Evolutionary conservation across 2,888 invertebrate species (phyloP).

Genomic region (Anoncus sp.): DNA sequence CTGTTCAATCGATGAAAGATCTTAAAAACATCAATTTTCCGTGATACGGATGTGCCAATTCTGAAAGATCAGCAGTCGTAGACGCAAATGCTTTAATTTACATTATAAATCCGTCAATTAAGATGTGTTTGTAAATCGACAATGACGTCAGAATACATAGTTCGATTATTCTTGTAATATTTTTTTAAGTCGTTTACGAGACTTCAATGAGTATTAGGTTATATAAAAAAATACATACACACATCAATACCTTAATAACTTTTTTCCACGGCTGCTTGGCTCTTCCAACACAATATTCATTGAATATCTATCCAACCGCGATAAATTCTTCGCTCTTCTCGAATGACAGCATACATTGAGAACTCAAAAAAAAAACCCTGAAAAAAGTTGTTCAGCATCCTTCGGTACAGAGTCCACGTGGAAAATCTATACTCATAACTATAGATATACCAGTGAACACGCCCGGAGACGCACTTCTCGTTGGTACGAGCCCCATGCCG

Average conservation of each 20-base stretch:
- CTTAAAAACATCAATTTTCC: conserved; percentile 1
- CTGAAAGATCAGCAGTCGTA: background rate
- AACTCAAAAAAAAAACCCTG: conserved; percentile 1
- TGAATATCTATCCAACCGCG: conserved; percentile 26
- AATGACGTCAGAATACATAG: background rate
- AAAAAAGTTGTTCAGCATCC: conserved; percentile 12
- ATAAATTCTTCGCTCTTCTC: conserved; percentile 2
- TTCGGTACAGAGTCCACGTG: conserved; percentile 5
- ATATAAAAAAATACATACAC: too few species aligned
- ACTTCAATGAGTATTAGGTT: too few species aligned
- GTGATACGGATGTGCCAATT: conserved; percentile 2
- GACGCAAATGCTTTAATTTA: too few species aligned
- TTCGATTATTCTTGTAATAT: background rate
- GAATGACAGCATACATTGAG: conserved; percentile 28
- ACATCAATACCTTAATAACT: background rate
- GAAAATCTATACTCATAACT: conserved; percentile 30
- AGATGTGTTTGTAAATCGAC: background rate
- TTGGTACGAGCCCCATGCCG: conserved; percentile 46
- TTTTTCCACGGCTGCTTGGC: background rate
- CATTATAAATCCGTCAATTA: background rate
- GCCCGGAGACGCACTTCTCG: conserved; percentile 46
- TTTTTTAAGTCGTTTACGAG: too few species aligned
- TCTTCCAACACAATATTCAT: background rate
- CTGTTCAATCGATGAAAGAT: background rate
- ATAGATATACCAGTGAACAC: conserved; percentile 35